These are phyloP conservation scores for Danionella dracula DNA, from an alignment of 2,797 vertebrate species.

Conservation along the genomic window DNA sequence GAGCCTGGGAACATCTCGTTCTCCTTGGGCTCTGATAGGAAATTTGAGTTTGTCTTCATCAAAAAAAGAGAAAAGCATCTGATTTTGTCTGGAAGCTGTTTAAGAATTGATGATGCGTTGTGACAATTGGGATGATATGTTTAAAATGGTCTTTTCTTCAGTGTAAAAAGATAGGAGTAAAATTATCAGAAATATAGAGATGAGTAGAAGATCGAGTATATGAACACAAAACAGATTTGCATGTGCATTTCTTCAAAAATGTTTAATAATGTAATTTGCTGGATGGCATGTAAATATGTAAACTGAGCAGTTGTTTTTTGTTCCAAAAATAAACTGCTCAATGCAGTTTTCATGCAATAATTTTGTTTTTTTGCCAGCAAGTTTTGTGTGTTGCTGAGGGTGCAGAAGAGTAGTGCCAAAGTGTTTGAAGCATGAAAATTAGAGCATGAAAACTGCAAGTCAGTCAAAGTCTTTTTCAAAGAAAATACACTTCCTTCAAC, in stretches of 20 bases:
- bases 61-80: neutral
- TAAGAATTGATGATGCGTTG: conserved; percentile 30
- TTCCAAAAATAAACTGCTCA: neutral
- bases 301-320: neutral
- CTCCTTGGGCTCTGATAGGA: neutral
- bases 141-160: conserved; percentile 6
- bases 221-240: too few species aligned
- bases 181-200: neutral
- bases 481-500: too few species aligned
- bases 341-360: neutral
- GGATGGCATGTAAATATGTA: neutral
- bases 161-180: conserved; percentile 4
- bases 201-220: too few species aligned
- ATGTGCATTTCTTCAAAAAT: too few species aligned
- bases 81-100: conserved; percentile 19
- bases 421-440: neutral
- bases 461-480: too few species aligned
- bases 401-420: neutral
- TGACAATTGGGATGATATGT: conserved; percentile 22
- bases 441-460: too few species aligned
- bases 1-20: neutral
- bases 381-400: neutral
- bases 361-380: neutral
- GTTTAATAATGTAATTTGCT: too few species aligned
- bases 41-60: conserved; percentile 14